Base-by-base conservation (phyloP, 1,140 invertebrate species). In the Idris sp. region DNA sequence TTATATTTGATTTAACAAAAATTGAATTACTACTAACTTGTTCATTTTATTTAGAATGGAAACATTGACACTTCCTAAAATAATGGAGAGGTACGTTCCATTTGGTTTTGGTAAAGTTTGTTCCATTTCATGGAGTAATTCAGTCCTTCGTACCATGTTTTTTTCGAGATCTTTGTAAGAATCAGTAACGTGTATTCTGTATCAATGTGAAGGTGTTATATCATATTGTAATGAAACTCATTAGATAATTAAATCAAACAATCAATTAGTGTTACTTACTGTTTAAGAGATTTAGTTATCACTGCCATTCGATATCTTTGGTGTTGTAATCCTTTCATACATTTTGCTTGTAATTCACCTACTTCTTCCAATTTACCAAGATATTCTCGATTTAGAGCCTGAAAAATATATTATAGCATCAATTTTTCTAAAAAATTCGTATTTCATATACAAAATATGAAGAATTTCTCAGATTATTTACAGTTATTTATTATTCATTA, bases 51-150 rank as follows among this genome's bases (percentile, higher is more conserved):
- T 97, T 28, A 98, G 88, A 83, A 98, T 96, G 14, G 96, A 98
- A n/a, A 98, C 96, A 88, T 98, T 98, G 13, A 98, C 96, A 87
- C 95, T 95, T 44, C 97, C 97, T 53, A 99, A 89, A 82, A 99
- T 98, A 81, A 98, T 97, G 84, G 93, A 93, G 65, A 99, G 89
- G 85, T 98, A 99, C 28, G 93, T 86, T 74, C 97, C 94, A 87
- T 95, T 97, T 81, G 92, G 90, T 84, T 95, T 95, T 13, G 95
- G 95, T 77, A 97, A 89, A 30, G 91, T 93, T 83, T 96, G 93
- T 83, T 96, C 94, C 59, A 97, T 94, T 84, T 96, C 94, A 76
- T 92, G 90, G 5, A 97, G 83, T 81, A 95, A 93, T 28, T 93
- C 92, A 79, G 93, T 92, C 68, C 95, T 89, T 77, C 92, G 92